Conservation (phyloP, 2,113 vertebrate species). For the Numida meleagris region DNA sequence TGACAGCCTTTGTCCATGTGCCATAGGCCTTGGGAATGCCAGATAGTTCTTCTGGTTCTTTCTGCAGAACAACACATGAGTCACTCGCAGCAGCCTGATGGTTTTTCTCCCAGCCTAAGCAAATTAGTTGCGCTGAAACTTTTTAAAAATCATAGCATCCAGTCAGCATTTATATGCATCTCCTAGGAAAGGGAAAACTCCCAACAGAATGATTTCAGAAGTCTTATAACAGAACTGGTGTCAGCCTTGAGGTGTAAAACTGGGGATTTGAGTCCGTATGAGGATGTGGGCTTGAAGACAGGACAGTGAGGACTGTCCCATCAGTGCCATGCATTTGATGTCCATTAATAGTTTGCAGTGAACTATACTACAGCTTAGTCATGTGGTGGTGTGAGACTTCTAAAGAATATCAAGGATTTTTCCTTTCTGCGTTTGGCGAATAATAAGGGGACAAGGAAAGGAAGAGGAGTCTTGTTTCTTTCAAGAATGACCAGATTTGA, state of each 20-base stretch:
- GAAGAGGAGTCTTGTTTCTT: neutral
- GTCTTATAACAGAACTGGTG: neutral
- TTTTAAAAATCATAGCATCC: fast-evolving
- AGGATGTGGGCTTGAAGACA: neutral
- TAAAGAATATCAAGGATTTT: neutral
- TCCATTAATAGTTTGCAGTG: neutral
- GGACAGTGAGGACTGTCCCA: neutral
- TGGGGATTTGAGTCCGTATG: neutral
- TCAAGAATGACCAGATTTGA: neutral
- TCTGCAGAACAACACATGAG: neutral
- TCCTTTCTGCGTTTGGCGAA: neutral
- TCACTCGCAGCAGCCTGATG: neutral
- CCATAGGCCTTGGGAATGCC: neutral
- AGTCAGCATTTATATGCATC: neutral
- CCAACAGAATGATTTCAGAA: neutral
- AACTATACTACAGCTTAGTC: neutral
- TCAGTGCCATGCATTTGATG: neutral
- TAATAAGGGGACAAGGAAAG: neutral
- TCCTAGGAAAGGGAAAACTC: neutral
- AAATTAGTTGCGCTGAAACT: fast-evolving
- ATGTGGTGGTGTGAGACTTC: neutral
- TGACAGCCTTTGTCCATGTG: neutral
- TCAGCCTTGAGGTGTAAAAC: neutral
- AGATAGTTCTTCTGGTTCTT: neutral
- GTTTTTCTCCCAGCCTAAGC: neutral